Percentiles rank a stretch among this genome's conserved stretches.
These are phyloP conservation scores for Tenthredo livida DNA, from an alignment of 2,888 invertebrate genomes.

Conservation along the genomic window DNA sequence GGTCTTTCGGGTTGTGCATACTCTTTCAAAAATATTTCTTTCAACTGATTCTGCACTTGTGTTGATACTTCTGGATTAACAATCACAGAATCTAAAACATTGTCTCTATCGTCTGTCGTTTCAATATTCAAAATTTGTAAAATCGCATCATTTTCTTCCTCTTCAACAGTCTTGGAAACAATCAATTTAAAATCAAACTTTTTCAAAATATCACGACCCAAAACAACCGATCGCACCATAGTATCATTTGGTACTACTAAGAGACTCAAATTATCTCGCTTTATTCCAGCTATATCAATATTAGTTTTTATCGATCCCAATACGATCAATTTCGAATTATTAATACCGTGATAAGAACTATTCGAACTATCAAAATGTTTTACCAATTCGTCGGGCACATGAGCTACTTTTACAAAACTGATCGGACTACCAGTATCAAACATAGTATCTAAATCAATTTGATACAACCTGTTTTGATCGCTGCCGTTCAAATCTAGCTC, in stretches of 20 bases:
- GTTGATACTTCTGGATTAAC: neutral
- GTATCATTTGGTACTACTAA: conserved; percentile 55
- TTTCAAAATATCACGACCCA: conserved; percentile 53
- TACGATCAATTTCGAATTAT: conserved; percentile 36
- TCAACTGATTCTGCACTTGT: conserved; percentile 24
- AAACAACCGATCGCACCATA: conserved; percentile 49
- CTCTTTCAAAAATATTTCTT: conserved; percentile 46
- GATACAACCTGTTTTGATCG: neutral
- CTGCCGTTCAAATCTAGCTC: neutral
- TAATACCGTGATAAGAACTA: conserved; percentile 42
- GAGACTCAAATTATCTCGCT: neutral
- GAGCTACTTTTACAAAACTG: neutral
- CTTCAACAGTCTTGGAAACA: neutral
- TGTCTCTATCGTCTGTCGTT: neutral
- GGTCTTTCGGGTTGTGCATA: conserved; percentile 54
- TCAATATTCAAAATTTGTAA: conserved; percentile 2
- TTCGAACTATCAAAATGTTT: neutral
- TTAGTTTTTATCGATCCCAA: conserved; percentile 38
- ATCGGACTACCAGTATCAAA: conserved; percentile 5
- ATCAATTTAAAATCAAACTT: neutral
- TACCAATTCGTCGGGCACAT: neutral
- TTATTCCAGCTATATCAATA: conserved; percentile 34
- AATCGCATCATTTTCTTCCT: neutral
- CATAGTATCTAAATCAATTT: neutral
- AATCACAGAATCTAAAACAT: neutral